Evolutionary conservation across 2,797 vertebrate species (phyloP).

Genomic region (Myotis myotis): DNA sequence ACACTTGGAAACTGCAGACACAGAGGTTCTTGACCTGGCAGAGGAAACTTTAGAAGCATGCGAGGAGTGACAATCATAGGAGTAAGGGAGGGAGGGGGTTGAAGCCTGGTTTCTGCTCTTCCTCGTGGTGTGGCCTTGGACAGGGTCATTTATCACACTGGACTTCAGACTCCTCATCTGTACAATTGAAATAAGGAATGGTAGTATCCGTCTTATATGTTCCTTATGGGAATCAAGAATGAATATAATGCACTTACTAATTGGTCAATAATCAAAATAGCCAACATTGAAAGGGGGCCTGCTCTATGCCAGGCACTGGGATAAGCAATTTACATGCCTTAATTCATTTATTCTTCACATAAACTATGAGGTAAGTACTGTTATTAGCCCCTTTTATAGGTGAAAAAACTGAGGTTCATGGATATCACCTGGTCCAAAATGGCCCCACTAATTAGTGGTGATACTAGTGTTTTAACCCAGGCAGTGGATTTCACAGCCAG

Average conservation of each 20-base stretch:
- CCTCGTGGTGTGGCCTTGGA: background rate
- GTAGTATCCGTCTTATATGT: background rate
- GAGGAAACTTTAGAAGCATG: background rate
- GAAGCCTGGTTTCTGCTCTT: slow-evolving; percentile 28
- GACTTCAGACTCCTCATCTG: background rate
- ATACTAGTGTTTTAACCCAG: background rate
- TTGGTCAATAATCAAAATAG: slow-evolving; percentile 10
- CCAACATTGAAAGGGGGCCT: background rate
- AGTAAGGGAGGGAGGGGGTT: background rate
- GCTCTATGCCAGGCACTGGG: background rate
- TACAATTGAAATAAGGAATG: slow-evolving; percentile 38
- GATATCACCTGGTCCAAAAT: background rate
- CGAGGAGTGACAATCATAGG: background rate
- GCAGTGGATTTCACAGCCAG: background rate
- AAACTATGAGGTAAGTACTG: background rate
- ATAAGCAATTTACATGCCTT: background rate
- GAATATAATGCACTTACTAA: slow-evolving; percentile 9
- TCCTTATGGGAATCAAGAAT: background rate
- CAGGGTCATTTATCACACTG: background rate
- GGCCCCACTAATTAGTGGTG: background rate
- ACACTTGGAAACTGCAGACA: background rate
- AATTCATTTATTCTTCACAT: background rate
- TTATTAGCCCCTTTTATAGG: background rate
- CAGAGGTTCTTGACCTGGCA: background rate
- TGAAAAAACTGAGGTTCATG: background rate